Evolutionary conservation across 2,113 vertebrate genomes (phyloP).

Genomic region (Tautogolabrus adspersus): DNA sequence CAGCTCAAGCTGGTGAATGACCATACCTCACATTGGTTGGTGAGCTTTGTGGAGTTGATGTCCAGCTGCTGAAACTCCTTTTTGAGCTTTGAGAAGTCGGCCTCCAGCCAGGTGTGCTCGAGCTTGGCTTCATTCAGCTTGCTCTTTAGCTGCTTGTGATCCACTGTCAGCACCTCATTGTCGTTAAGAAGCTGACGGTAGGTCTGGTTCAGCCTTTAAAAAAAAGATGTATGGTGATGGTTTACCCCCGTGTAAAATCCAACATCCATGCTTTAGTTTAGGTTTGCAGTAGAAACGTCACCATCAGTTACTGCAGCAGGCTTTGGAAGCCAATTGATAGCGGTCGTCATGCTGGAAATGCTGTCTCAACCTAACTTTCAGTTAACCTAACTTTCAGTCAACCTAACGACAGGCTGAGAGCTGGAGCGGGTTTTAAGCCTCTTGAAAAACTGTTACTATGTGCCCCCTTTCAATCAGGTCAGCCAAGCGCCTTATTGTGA

Average conservation of each 20-base stretch:
- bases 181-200: conserved; percentile 93
- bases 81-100: conserved; percentile 93
- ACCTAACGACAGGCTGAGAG: no score
- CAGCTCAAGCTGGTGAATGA: background rate
- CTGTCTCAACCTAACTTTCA: no score
- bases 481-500: no score
- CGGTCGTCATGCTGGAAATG: no score
- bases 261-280: background rate
- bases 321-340: no score
- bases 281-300: background rate
- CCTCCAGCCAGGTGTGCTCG: conserved; percentile 94
- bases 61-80: conserved; percentile 96
- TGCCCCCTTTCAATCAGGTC: no score
- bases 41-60: conserved; percentile 94
- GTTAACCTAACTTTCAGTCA: no score
- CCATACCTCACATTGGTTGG: conserved; percentile 95
- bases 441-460: no score
- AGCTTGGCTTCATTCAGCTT: conserved; percentile 91
- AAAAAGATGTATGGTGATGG: background rate
- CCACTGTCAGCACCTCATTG: conserved; percentile 90
- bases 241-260: background rate
- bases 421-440: no score
- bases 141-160: conserved; percentile 96
- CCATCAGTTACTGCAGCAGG: background rate
- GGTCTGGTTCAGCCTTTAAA: conserved; percentile 88